phyloP scores from a whole-genome alignment of 1,140 invertebrate genomes.

The Lepidurus apus region DNA sequence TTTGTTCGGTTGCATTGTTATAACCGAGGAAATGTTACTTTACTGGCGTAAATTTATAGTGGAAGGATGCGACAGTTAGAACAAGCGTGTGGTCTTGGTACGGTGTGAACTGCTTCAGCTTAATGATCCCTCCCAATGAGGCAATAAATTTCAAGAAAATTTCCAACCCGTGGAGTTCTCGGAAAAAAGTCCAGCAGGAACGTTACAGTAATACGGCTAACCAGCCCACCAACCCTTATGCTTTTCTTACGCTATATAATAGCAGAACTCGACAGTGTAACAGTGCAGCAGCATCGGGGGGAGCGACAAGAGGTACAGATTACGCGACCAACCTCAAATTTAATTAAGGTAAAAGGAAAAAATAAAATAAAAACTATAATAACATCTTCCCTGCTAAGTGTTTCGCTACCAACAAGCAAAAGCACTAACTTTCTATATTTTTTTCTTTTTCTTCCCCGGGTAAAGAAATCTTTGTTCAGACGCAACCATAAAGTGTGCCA shows the following conservation, averaged over 20 bases:
- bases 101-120: conserved; percentile 3
- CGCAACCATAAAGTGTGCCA: conserved; percentile 14
- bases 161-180: background rate
- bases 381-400: background rate
- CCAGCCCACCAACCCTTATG: background rate
- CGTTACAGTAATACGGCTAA: background rate
- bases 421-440: background rate
- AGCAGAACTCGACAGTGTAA: background rate
- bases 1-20: background rate
- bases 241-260: background rate
- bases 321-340: background rate
- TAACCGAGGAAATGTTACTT: conserved; percentile 1
- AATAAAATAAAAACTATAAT: background rate
- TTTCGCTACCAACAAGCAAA: background rate
- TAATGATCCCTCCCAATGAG: conserved; percentile 4
- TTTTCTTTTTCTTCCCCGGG: background rate
- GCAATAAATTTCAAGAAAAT: conserved; percentile 5
- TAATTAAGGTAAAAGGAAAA: background rate
- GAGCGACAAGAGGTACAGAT: background rate
- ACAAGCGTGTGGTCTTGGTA: conserved; percentile 13
- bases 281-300: background rate
- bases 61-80: conserved; percentile 12
- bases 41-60: conserved; percentile 2
- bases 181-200: background rate
- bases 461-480: conserved; percentile 20